These are phyloP conservation scores for Protobothrops flavoviridis DNA, from an alignment of 2,113 vertebrate species.

Conservation along the genomic window DNA sequence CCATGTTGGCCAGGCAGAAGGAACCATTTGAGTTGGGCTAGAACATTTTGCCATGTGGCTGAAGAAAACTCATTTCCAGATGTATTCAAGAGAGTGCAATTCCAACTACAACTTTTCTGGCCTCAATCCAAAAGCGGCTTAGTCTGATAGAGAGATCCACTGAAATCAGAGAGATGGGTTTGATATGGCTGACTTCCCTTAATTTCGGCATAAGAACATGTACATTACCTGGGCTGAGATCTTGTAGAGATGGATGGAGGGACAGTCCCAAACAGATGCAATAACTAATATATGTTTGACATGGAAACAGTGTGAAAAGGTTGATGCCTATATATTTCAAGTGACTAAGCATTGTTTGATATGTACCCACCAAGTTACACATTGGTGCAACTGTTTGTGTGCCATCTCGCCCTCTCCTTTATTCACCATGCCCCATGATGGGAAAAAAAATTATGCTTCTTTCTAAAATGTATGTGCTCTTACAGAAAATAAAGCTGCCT, in stretches of 20 bases:
- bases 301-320: background rate
- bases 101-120: too few relatives aligned
- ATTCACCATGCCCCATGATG: background rate
- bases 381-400: background rate
- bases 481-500: background rate
- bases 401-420: background rate
- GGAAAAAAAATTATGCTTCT: background rate
- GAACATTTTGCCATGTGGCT: background rate
- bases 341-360: background rate
- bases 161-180: background rate
- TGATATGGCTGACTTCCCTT: background rate
- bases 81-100: background rate
- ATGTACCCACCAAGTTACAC: background rate
- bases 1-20: background rate
- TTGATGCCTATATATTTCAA: background rate
- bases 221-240: background rate
- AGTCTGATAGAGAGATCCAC: background rate
- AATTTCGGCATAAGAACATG: background rate
- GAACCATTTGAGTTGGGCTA: background rate
- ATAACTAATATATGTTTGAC: background rate
- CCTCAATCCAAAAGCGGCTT: background rate
- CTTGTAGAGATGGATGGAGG: background rate
- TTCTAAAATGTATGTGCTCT: background rate
- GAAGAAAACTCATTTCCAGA: background rate
- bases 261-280: background rate